Percentiles rank a stretch among this genome's conserved stretches.
Evolutionary conservation across 2,113 vertebrate genomes (phyloP).

Genomic region (Bufo gargarizans): DNA sequence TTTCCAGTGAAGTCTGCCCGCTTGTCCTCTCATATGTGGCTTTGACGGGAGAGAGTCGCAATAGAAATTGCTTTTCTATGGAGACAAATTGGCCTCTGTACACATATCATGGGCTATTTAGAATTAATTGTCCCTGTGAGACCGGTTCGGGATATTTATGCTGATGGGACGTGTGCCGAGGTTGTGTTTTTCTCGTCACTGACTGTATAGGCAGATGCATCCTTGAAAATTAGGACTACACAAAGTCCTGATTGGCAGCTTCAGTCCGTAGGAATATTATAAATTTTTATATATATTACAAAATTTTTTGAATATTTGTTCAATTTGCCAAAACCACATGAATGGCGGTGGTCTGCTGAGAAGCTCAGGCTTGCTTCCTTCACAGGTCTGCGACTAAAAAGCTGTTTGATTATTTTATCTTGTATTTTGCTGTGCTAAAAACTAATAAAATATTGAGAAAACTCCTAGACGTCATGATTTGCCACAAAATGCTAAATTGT

Average conservation of each 20-base stretch:
- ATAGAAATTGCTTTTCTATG: constrained; percentile 59
- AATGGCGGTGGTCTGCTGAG: background rate
- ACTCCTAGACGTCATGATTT: no score
- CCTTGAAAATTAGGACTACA: background rate
- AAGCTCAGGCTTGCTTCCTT: no score
- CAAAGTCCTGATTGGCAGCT: background rate
- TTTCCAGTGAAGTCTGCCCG: constrained; percentile 55
- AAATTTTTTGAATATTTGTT: background rate
- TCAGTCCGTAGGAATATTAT: background rate
- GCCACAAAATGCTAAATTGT: no score
- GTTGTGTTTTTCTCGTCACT: background rate
- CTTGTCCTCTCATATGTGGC: constrained; percentile 44
- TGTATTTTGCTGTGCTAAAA: no score
- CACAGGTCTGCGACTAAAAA: no score
- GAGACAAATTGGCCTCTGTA: constrained; percentile 37
- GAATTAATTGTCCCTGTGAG: constrained; percentile 45
- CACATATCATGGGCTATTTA: background rate
- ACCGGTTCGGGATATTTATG: background rate
- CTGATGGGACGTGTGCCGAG: background rate
- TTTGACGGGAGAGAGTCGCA: constrained; percentile 14
- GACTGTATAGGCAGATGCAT: background rate
- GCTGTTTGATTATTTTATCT: no score
- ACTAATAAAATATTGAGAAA: no score
- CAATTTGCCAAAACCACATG: background rate
- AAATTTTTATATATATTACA: background rate